These are phyloP conservation scores for Petrocephalus microphthalmus DNA, from an alignment of 2,113 vertebrate species.

Conservation along the genomic window DNA sequence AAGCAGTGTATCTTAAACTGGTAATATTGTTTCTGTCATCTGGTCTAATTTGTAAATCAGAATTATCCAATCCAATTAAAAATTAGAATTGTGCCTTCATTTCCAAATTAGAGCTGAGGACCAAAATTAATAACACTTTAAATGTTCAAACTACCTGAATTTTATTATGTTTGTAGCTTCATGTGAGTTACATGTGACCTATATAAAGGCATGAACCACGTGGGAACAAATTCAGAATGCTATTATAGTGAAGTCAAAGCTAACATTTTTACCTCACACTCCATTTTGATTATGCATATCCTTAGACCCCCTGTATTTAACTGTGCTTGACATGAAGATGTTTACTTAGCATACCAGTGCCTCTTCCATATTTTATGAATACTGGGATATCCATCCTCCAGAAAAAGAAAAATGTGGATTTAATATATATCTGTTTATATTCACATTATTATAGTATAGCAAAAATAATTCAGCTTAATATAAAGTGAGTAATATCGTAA, in stretches of 20 bases:
- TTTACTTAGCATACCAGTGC: neutral
- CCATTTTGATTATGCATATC: neutral
- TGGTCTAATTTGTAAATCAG: neutral
- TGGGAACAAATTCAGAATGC: neutral
- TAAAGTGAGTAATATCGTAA: neutral
- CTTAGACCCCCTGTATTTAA: neutral
- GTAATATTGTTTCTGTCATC: neutral
- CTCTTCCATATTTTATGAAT: neutral
- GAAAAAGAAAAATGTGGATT: neutral
- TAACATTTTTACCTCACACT: neutral
- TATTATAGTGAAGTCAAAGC: neutral
- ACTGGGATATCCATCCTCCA: neutral
- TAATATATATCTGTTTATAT: neutral
- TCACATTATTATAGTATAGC: neutral
- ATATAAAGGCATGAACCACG: neutral
- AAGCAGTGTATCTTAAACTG: neutral
- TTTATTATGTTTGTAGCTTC: neutral
- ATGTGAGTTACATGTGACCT: neutral
- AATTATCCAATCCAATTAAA: too few species aligned
- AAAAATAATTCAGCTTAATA: neutral
- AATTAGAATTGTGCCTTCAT: neutral
- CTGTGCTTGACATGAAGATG: neutral
- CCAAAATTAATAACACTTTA: neutral
- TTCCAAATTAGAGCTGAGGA: neutral
- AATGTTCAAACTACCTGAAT: neutral